Conservation (phyloP, 2,113 vertebrate species). For the Petroica traversi region DNA sequence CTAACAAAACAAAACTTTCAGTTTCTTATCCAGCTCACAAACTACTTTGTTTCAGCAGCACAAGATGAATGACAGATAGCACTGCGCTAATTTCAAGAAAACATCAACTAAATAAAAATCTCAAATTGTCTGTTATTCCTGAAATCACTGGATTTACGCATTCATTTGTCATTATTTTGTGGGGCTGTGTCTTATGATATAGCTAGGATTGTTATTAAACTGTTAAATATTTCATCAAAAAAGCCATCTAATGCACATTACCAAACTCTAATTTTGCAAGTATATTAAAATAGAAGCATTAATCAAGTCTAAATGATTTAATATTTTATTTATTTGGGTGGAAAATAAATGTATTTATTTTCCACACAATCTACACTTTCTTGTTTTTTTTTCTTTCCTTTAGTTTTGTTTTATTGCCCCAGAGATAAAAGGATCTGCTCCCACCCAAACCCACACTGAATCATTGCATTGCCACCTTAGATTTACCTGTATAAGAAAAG, state of each 20-base stretch:
- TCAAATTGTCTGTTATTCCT: background rate
- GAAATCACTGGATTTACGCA: background rate
- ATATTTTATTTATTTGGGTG: background rate
- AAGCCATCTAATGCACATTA: background rate
- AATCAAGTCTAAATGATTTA: background rate
- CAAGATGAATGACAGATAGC: slow-evolving; percentile 4
- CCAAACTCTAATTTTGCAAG: background rate
- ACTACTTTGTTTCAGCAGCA: background rate
- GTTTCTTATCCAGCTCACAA: slow-evolving; percentile 18
- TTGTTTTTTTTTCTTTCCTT: background rate
- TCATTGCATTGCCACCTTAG: background rate
- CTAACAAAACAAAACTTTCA: slow-evolving; percentile 23
- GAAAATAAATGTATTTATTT: background rate
- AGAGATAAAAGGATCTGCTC: background rate
- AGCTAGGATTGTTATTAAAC: background rate
- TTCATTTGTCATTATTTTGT: background rate
- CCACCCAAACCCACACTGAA: background rate
- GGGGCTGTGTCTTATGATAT: background rate
- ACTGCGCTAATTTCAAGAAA: background rate
- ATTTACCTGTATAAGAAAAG: background rate
- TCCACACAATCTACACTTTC: background rate
- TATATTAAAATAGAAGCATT: background rate
- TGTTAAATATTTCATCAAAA: background rate
- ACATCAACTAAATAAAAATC: background rate
- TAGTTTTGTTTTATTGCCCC: background rate